A percentile compares a stretch with the other conserved stretches of the same genome.
Evolutionary conservation across 1,140 invertebrate genomes (phyloP).

Genomic region (Frieseomelitta varia): DNA sequence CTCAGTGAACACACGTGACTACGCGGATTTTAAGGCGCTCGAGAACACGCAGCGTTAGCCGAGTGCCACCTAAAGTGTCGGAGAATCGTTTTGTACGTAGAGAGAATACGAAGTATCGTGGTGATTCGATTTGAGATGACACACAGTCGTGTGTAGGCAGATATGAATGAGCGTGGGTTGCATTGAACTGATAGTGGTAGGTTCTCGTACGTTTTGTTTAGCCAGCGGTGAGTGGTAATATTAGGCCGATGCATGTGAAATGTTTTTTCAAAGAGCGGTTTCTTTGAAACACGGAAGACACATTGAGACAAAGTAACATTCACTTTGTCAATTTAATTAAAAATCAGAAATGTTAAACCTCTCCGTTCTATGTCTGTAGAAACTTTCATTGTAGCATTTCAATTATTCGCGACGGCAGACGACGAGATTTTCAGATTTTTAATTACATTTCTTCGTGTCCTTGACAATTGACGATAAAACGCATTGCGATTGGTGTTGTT

Average conservation of each 20-base stretch:
- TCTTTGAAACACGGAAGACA: neutral
- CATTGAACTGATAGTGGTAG: slow-evolving; percentile 18
- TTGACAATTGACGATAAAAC: neutral
- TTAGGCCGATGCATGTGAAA: neutral
- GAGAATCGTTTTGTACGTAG: neutral
- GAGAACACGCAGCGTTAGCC: neutral
- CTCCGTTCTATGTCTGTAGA: neutral
- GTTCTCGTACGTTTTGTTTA: neutral
- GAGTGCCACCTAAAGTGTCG: neutral
- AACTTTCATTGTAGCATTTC: neutral
- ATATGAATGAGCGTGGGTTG: slow-evolving; percentile 26
- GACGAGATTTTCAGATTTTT: neutral
- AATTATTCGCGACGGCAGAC: neutral
- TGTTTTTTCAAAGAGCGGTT: neutral
- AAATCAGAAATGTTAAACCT: neutral
- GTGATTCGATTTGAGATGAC: neutral
- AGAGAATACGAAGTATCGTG: neutral
- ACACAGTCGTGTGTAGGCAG: too few relatives aligned
- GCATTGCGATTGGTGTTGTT: neutral
- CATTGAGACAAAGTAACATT: neutral
- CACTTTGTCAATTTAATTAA: too few relatives aligned
- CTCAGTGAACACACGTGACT: slow-evolving; percentile 12
- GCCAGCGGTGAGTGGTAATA: neutral
- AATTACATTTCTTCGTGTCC: neutral
- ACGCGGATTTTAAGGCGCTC: neutral